phyloP scores from a whole-genome alignment of 2,797 vertebrate species.

The Erethizon dorsatum region DNA sequence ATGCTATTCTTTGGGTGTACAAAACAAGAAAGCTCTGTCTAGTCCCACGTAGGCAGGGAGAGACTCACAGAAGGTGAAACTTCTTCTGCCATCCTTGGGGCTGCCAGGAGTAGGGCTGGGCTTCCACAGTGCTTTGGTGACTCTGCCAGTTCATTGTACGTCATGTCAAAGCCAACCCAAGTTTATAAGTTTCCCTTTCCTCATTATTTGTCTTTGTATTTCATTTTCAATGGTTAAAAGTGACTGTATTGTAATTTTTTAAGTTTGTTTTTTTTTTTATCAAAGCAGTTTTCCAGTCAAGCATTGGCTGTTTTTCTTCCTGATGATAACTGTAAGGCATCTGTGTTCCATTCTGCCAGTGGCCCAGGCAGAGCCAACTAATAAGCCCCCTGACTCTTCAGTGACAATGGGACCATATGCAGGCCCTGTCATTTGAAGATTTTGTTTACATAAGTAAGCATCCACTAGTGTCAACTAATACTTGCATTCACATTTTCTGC shows the following conservation, averaged over 20 bases:
- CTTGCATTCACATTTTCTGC: not conserved
- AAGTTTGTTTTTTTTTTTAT: not conserved
- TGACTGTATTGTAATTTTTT: not conserved
- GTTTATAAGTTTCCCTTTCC: not conserved
- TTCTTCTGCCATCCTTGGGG: not conserved
- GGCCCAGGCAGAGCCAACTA: not conserved
- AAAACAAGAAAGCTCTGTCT: not conserved
- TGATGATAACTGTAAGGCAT: conserved; percentile 2
- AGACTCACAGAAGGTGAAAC: not conserved
- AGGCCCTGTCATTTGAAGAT: not conserved
- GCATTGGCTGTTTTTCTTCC: not conserved
- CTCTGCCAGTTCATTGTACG: not conserved
- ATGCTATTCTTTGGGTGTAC: not conserved
- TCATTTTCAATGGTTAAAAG: conserved; percentile 30
- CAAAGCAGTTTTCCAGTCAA: not conserved
- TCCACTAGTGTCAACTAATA: not conserved
- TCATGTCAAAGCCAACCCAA: not conserved
- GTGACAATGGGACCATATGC: not conserved
- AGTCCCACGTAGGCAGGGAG: not conserved
- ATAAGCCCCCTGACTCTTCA: not conserved
- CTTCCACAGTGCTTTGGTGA: not conserved
- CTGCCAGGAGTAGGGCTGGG: not conserved
- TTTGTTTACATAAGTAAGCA: conserved; percentile 22
- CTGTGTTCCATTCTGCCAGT: not conserved
- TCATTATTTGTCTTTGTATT: not conserved